These are phyloP conservation scores for Halictus quadricinctus DNA, from an alignment of 2,888 invertebrate species.

Conservation along the genomic window DNA sequence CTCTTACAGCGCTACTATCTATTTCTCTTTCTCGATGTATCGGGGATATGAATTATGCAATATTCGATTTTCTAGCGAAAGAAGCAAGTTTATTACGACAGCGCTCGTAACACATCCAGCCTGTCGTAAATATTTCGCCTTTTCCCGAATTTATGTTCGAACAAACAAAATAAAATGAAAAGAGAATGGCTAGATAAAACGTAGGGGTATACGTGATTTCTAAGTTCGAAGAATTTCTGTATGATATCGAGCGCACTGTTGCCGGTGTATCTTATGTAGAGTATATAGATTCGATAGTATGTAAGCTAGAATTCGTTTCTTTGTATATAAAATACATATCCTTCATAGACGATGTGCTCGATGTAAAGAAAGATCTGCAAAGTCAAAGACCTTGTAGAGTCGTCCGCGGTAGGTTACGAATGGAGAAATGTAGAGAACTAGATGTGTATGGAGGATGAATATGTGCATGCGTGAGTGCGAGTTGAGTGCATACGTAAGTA, in stretches of 20 bases:
- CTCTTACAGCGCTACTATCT: conserved; percentile 37
- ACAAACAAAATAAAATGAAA: not conserved
- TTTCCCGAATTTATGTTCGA: conserved; percentile 22
- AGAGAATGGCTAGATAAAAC: conserved; percentile 18
- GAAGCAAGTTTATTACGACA: conserved; percentile 31
- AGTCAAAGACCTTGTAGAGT: conserved; percentile 66
- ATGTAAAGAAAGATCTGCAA: conserved; percentile 73
- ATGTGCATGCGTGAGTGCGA: conserved; percentile 12
- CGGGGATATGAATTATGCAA: conserved; percentile 56
- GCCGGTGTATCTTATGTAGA: conserved; percentile 67
- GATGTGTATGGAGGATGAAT: conserved; percentile 48
- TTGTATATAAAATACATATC: conserved; percentile 82
- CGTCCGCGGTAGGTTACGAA: conserved; percentile 57
- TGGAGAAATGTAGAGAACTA: conserved; percentile 44
- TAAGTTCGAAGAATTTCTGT: conserved; percentile 59
- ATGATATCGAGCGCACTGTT: conserved; percentile 62
- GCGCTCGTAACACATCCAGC: conserved; percentile 39
- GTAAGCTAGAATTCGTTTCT: conserved; percentile 63
- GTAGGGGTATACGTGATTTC: conserved; percentile 33
- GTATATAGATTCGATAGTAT: conserved; percentile 60
- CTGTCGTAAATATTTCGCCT: conserved; percentile 25
- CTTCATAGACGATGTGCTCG: conserved; percentile 73
- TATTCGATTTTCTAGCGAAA: conserved; percentile 53
- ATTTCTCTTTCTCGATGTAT: conserved; percentile 46
- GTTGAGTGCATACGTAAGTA: conserved; percentile 31